These are phyloP conservation scores for Plagodis dolabraria DNA, from an alignment of 2,888 invertebrate genomes.

Conservation along the genomic window DNA sequence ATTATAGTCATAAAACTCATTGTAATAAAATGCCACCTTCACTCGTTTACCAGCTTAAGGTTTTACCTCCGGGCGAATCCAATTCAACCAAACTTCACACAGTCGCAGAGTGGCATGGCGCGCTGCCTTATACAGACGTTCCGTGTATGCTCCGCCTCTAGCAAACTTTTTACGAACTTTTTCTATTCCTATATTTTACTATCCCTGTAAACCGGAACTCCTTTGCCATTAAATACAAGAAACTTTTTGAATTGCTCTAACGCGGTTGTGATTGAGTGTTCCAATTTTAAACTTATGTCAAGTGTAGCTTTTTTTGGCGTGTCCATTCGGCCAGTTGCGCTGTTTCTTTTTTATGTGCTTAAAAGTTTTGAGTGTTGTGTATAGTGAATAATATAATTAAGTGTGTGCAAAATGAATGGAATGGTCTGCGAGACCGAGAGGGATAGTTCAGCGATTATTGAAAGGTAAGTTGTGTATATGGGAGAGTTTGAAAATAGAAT, in stretches of 20 bases:
- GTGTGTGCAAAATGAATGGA: slow-evolving; percentile 56
- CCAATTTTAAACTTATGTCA: slow-evolving; percentile 21
- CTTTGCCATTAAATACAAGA: slow-evolving; percentile 18
- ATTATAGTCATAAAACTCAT: not conserved
- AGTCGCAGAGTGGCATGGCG: slow-evolving; percentile 34
- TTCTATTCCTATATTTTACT: slow-evolving; percentile 3
- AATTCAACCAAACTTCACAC: slow-evolving; percentile 15
- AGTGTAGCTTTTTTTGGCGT: slow-evolving; percentile 22
- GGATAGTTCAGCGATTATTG: slow-evolving; percentile 56
- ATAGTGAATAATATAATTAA: slow-evolving; percentile 25
- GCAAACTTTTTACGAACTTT: slow-evolving; percentile 42
- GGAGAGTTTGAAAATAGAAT: slow-evolving; percentile 23
- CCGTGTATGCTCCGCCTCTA: slow-evolving; percentile 30
- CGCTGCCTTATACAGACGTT: slow-evolving; percentile 24
- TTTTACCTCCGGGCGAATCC: slow-evolving; percentile 1
- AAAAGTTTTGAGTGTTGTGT: slow-evolving; percentile 31
- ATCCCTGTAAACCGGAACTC: slow-evolving; percentile 5
- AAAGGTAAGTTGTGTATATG: slow-evolving; percentile 45
- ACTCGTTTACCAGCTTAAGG: slow-evolving; percentile 11
- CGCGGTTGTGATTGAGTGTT: slow-evolving; percentile 25
- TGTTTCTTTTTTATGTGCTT: slow-evolving; percentile 26
- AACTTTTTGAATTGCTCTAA: slow-evolving; percentile 11
- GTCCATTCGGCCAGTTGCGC: slow-evolving; percentile 43
- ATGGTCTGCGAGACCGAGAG: slow-evolving; percentile 51
- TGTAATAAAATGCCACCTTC: slow-evolving; percentile 6